These are phyloP conservation scores for Homarus gammarus DNA, from an alignment of 2,888 invertebrate species.

Conservation along the genomic window DNA sequence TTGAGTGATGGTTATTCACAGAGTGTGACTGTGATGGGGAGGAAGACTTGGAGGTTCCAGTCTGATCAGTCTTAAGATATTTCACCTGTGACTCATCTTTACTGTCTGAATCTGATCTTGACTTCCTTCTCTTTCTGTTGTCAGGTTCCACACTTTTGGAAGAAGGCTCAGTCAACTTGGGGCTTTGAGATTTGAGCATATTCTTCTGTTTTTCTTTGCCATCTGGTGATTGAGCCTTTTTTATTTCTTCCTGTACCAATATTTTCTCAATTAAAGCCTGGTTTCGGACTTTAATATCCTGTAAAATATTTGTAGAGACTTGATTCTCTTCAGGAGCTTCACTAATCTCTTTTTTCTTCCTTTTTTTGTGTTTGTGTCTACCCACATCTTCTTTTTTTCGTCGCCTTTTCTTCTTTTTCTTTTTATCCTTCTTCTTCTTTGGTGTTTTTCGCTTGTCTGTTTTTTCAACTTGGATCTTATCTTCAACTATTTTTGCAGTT, in stretches of 20 bases:
- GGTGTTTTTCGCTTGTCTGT: not conserved
- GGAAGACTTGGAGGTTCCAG: not conserved
- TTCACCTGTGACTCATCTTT: not conserved
- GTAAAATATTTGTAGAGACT: slow-evolving; percentile 12
- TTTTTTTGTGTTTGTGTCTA: slow-evolving; percentile 46
- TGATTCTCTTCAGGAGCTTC: slow-evolving; percentile 16
- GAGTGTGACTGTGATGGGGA: not conserved
- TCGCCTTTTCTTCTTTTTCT: slow-evolving; percentile 64
- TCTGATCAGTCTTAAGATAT: not conserved
- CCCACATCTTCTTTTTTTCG: slow-evolving; percentile 35
- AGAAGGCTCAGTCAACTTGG: not conserved
- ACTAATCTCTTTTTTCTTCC: slow-evolving; percentile 38
- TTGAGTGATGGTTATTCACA: not conserved
- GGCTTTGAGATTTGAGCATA: slow-evolving; percentile 3
- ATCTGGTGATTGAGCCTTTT: not conserved
- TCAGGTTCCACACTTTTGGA: not conserved
- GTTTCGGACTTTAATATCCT: slow-evolving; percentile 33
- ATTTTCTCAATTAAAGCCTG: slow-evolving; percentile 38
- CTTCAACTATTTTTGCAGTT: not conserved
- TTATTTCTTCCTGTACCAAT: slow-evolving; percentile 30
- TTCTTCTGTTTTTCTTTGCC: slow-evolving; percentile 1
- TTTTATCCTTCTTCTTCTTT: slow-evolving; percentile 58
- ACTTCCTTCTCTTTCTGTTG: not conserved
- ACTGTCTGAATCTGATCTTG: not conserved
- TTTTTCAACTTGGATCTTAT: slow-evolving; percentile 21